Conservation (phyloP, 2,888 invertebrate species). For the Nephrotoma guestfalica region DNA sequence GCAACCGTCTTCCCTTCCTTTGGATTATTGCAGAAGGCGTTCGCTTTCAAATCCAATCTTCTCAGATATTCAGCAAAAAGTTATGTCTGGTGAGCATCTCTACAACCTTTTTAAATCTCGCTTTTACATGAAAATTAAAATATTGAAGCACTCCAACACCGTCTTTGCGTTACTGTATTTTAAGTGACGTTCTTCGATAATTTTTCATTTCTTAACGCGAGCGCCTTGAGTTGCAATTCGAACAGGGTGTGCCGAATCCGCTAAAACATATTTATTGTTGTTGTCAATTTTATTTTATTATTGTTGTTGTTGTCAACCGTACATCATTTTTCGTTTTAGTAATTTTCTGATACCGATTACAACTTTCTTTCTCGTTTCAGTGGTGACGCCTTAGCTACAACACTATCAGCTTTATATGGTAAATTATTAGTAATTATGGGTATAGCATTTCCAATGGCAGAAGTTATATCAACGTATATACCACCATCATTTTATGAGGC, state of each 20-base stretch:
- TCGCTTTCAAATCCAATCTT: too few relatives aligned
- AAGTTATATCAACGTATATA: conserved; percentile 87
- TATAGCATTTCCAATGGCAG: conserved; percentile 88
- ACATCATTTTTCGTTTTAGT: neutral
- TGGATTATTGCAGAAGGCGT: too few relatives aligned
- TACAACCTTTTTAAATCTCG: too few relatives aligned
- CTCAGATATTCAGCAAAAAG: too few relatives aligned
- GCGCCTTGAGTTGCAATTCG: neutral
- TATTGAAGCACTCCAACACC: too few relatives aligned
- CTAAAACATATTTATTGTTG: neutral
- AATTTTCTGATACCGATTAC: neutral
- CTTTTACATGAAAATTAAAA: too few relatives aligned
- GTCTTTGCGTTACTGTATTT: too few relatives aligned
- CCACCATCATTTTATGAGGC: conserved; percentile 89
- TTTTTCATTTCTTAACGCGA: neutral
- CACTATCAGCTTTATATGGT: conserved; percentile 84
- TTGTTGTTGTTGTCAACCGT: neutral
- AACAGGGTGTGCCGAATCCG: too few relatives aligned
- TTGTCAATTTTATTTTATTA: neutral
- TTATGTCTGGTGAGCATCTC: too few relatives aligned
- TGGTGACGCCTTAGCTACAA: conserved; percentile 70
- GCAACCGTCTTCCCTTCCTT: too few relatives aligned
- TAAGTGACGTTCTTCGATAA: too few relatives aligned
- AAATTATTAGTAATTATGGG: conserved; percentile 90
- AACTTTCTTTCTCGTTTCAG: conserved; percentile 34